phyloP scores from a whole-genome alignment of 37 sponge, comb jelly and placozoan genomes.

The Dysidea cf. avara region DNA sequence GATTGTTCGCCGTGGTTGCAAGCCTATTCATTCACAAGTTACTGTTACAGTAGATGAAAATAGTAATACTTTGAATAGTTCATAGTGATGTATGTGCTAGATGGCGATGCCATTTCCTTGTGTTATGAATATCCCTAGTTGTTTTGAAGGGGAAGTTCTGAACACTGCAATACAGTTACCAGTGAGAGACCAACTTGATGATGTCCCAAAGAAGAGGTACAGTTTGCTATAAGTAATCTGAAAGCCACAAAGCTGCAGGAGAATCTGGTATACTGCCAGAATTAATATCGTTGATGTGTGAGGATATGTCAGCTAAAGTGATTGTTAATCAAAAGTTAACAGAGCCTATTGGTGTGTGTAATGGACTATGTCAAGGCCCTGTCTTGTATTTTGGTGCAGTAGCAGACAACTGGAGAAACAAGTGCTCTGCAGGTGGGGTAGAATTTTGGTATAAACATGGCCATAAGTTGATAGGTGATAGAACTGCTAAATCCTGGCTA shows the following conservation, averaged over 20 bases:
- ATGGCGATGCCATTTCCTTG: conserved; percentile 16
- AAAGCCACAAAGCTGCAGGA: conserved; percentile 31
- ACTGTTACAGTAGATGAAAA: no score
- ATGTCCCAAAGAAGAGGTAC: conserved; percentile 25
- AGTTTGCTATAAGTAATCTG: conserved; percentile 12
- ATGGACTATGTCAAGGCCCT: no score
- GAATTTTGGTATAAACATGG: neutral
- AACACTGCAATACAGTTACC: neutral
- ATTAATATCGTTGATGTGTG: no score
- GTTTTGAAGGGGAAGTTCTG: conserved; percentile 9
- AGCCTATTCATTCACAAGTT: no score
- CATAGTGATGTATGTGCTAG: conserved; percentile 4
- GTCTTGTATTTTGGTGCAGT: no score
- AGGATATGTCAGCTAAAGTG: no score
- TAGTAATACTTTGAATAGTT: no score
- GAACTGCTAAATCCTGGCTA: no score
- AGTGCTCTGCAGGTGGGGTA: neutral
- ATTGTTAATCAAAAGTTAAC: no score
- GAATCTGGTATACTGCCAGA: conserved; percentile 29
- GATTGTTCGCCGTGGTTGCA: no score
- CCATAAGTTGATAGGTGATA: conserved; percentile 5
- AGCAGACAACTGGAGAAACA: no score
- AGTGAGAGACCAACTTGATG: conserved; percentile 7
- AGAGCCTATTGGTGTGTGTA: no score
- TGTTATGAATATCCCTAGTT: conserved; percentile 16